These are phyloP conservation scores for Drosophila colorata DNA, from an alignment of 2,888 invertebrate genomes.

Conservation along the genomic window DNA sequence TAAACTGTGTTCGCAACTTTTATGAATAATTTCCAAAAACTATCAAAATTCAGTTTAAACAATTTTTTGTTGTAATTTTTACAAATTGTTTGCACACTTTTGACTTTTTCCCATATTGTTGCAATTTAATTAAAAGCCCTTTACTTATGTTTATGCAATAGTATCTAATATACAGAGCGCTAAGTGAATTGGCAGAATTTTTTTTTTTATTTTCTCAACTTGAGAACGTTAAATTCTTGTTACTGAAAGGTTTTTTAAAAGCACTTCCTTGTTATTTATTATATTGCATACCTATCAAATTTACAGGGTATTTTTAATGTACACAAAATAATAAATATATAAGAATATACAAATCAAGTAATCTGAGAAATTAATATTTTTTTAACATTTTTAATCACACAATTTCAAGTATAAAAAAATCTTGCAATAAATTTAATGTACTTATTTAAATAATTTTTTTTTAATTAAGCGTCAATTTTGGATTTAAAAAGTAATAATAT, in stretches of 20 bases:
- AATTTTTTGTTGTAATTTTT: not conserved
- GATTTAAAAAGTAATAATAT: no score
- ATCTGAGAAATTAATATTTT: not conserved
- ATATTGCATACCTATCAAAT: no score
- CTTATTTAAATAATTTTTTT: no score
- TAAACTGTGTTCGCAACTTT: constrained; percentile 9
- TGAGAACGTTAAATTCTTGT: no score
- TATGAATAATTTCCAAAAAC: constrained; percentile 18
- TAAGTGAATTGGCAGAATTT: not conserved
- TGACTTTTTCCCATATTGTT: not conserved
- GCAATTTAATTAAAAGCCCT: not conserved
- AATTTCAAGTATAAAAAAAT: no score
- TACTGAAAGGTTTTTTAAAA: no score
- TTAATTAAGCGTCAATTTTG: no score
- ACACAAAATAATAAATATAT: no score
- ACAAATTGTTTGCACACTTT: not conserved
- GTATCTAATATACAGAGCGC: not conserved
- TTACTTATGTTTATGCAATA: not conserved
- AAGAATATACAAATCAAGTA: no score
- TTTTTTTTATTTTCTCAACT: not conserved
- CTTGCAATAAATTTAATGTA: no score
- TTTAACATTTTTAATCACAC: not conserved
- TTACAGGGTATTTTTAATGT: no score
- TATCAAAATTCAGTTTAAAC: not conserved
- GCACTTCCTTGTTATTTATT: no score